Base-by-base conservation (phyloP, 2,888 invertebrate species). In the Nomada lathburiana region DNA sequence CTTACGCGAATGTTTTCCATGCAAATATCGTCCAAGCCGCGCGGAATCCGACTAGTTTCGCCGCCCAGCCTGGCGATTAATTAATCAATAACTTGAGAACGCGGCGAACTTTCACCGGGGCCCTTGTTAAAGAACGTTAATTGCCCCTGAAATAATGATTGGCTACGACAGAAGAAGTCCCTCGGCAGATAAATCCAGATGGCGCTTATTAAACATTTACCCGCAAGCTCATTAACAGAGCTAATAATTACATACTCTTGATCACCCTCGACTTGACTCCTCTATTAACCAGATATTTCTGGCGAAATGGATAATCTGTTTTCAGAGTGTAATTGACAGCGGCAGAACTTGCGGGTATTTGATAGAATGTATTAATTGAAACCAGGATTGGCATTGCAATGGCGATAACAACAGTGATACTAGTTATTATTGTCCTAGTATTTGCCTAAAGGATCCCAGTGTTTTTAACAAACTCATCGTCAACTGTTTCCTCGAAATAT, bases 61-160 rank as follows among this genome's bases (percentile, higher is more conserved):
- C 9, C n/a, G 20, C 4, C 23, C 5, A 2, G 1, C 11, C 18
- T 11, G 7, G 20, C 9, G n/a, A 69, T 36, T 64, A 77, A 78
- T 69, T 63, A 57, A 63, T 78, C 78, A 11, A 69, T 62, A 71
- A 62, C 20, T 3, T 18, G 50, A 1, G 50, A 62, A 52, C 50
- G 29, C 44, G 29, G 13, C 36, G 9, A 67, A 68, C 36, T 16
- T 55, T 16, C 18, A 13, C 13, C 52, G n/a, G 52, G 29, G 10
- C 4, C 5, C 1, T 9, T 13, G 7, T 1, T 2, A 20, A 13
- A 53, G 2, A 5, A 52, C 26, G n/a, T 59, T 76, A 72, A 64
- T 63, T 53, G 47, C 50, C 1, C 10, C 18, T 59, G 4, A 57
- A 63, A 64, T 64, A 36, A 64, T 57, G 26, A 64, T 20, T n/a